Conservation (phyloP, 2,113 vertebrate species). For the Xenopus borealis region DNA sequence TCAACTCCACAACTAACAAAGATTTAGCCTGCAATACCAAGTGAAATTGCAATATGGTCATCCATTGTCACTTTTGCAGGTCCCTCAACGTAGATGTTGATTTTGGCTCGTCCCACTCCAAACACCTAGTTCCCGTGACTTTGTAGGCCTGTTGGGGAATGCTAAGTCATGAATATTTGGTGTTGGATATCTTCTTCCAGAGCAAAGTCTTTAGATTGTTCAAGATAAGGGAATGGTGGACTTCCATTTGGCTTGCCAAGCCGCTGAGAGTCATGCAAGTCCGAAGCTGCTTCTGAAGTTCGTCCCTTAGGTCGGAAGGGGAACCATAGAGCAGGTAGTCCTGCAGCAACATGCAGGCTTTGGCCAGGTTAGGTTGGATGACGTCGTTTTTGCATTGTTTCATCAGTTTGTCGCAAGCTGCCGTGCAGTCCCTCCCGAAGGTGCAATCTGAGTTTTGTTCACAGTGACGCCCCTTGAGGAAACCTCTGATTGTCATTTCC, state of each 20-base stretch:
- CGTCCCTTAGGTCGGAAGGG: conserved; percentile 71
- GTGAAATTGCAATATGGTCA: too few relatives aligned
- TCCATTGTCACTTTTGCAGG: too few relatives aligned
- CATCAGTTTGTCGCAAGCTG: conserved; percentile 84
- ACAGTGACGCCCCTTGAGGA: conserved; percentile 83
- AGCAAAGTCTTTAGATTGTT: conserved; percentile 94
- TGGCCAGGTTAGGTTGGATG: conserved; percentile 92
- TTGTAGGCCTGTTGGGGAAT: not conserved
- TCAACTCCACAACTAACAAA: too few relatives aligned
- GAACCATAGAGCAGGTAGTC: conserved; percentile 86
- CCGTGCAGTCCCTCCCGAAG: conserved; percentile 82
- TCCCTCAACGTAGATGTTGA: not conserved
- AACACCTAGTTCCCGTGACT: not conserved
- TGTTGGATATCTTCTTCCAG: conserved; percentile 94
- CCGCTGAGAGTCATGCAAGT: conserved; percentile 92
- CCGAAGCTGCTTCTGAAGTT: conserved; percentile 87
- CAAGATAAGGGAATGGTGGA: conserved; percentile 90
- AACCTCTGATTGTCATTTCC: conserved; percentile 75
- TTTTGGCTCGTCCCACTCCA: not conserved
- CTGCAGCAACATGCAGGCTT: conserved; percentile 83
- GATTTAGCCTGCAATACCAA: too few relatives aligned
- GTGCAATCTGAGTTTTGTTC: conserved; percentile 88
- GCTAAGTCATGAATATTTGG: conserved; percentile 79
- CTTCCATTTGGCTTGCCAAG: conserved; percentile 92
- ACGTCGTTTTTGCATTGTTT: conserved; percentile 89